Evolutionary conservation across 1,140 invertebrate genomes (phyloP).

Genomic region (Lordiphosa mommai): DNA sequence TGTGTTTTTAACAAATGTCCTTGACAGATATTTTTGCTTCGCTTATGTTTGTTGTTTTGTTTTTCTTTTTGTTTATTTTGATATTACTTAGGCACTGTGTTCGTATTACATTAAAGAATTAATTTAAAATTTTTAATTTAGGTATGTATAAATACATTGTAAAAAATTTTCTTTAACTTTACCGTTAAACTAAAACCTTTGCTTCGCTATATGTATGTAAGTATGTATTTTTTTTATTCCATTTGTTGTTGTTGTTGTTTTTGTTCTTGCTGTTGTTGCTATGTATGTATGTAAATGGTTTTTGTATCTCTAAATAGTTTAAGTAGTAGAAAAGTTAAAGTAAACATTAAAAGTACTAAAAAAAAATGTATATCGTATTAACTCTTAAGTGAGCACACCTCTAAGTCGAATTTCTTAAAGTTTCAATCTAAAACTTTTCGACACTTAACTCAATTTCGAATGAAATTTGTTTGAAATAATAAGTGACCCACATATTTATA

Average conservation of each 20-base stretch:
- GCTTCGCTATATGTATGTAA: conserved; percentile 66
- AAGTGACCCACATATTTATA: too few relatives aligned
- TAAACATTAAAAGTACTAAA: conserved; percentile 4
- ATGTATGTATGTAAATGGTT: conserved; percentile 23
- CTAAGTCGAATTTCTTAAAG: conserved; percentile 24
- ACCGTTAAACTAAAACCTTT: conserved; percentile 74
- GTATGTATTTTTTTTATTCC: conserved; percentile 20
- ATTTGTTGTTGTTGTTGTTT: conserved; percentile 26
- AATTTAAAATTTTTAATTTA: conserved; percentile 77
- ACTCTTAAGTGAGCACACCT: neutral
- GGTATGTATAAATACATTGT: conserved; percentile 78
- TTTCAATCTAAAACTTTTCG: too few relatives aligned
- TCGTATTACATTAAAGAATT: conserved; percentile 80
- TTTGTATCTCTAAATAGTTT: conserved; percentile 36
- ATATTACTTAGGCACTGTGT: conserved; percentile 80
- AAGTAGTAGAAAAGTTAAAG: conserved; percentile 57
- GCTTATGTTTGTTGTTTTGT: conserved; percentile 28
- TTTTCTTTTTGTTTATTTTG: conserved; percentile 61
- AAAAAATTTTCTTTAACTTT: conserved; percentile 78
- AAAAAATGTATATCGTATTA: too few relatives aligned
- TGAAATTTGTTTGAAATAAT: too few relatives aligned
- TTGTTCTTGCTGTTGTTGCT: conserved; percentile 1
- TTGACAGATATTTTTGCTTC: conserved; percentile 57
- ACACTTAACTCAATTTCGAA: too few relatives aligned
- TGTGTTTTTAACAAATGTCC: conserved; percentile 64